These are phyloP conservation scores for Halictus ligatus DNA, from an alignment of 2,888 invertebrate genomes.

Conservation along the genomic window DNA sequence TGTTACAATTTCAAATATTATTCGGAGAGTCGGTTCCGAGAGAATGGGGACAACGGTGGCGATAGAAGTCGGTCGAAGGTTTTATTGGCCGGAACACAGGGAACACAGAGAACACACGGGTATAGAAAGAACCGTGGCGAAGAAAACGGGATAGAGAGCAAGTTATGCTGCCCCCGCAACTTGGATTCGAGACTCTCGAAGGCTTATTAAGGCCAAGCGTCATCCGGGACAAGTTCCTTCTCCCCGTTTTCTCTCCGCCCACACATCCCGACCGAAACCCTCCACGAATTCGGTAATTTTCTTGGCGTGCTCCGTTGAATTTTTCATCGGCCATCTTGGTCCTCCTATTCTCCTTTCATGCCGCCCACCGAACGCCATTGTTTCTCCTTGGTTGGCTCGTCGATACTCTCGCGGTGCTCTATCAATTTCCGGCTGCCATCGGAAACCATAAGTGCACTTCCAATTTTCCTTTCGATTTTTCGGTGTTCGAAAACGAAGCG, in stretches of 20 bases:
- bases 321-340: constrained; percentile 17
- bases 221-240: constrained; percentile 69
- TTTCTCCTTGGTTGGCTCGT: background rate
- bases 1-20: constrained; percentile 39
- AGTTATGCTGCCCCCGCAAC: constrained; percentile 47
- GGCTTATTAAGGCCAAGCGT: constrained; percentile 82
- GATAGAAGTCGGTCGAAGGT: constrained; percentile 46
- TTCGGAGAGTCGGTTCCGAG: background rate
- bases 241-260: background rate
- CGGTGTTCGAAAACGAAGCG: background rate
- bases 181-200: constrained; percentile 75
- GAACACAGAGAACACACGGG: background rate
- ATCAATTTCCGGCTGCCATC: background rate
- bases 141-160: constrained; percentile 17
- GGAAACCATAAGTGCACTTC: background rate
- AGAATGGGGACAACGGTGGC: constrained; percentile 11
- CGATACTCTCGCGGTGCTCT: background rate
- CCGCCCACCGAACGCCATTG: background rate
- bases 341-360: background rate
- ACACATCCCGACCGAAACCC: background rate
- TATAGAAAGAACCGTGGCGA: constrained; percentile 4
- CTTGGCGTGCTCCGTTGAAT: constrained; percentile 20
- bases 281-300: constrained; percentile 54
- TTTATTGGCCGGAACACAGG: constrained; percentile 25
- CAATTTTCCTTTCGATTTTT: background rate